phyloP scores from a whole-genome alignment of 64 coral and sea anemone species.

The Acropora tenuis region DNA sequence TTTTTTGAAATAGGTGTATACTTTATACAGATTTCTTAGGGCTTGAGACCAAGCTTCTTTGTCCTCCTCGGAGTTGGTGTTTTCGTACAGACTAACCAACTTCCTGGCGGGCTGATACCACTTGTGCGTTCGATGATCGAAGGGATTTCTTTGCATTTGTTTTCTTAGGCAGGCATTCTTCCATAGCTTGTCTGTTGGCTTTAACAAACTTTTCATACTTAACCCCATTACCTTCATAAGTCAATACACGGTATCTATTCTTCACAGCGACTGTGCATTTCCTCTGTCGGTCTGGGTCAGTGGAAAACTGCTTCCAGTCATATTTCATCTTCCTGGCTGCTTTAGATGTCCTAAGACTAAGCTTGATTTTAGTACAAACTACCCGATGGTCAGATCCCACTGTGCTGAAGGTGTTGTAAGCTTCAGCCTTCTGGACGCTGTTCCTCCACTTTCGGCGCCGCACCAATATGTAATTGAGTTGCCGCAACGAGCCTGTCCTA shows the following conservation, averaged over 20 bases:
- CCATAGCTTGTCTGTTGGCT: conserved; percentile 48
- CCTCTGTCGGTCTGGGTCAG: neutral
- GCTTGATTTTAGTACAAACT: conserved; percentile 15
- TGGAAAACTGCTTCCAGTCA: conserved; percentile 20
- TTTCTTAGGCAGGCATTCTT: conserved; percentile 54
- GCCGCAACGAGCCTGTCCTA: neutral
- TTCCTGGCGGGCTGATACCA: conserved; percentile 46
- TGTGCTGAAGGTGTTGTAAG: conserved; percentile 21
- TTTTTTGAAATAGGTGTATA: conserved; percentile 51
- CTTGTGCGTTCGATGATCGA: conserved; percentile 24
- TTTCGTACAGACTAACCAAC: conserved; percentile 42
- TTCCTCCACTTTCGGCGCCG: conserved; percentile 15
- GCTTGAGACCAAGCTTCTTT: conserved; percentile 44
- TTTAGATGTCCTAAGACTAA: conserved; percentile 24
- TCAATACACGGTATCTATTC: conserved; percentile 17
- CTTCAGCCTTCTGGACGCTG: conserved; percentile 31
- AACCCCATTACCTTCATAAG: conserved; percentile 8
- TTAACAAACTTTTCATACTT: conserved; percentile 62
- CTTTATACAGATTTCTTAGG: conserved; percentile 48
- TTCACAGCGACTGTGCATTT: conserved; percentile 24
- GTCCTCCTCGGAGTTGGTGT: conserved; percentile 36
- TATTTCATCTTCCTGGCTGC: conserved; percentile 15
- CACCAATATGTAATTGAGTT: conserved; percentile 41
- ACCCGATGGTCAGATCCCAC: conserved; percentile 39
- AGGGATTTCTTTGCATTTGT: conserved; percentile 29